Base-by-base conservation (phyloP, 1,140 invertebrate genomes). In the Ladona fulva region DNA sequence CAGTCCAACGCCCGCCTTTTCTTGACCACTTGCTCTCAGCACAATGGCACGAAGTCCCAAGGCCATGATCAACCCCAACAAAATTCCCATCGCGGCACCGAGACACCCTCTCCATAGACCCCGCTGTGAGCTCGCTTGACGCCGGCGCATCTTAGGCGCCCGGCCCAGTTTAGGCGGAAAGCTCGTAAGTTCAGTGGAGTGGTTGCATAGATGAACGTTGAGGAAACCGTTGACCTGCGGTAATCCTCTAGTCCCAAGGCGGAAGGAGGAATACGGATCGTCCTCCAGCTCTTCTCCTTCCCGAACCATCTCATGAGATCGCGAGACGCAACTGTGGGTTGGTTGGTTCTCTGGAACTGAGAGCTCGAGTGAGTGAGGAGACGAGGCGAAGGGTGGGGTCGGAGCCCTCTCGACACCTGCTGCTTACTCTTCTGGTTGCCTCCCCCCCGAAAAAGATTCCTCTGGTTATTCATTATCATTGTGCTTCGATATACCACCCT, bases 161-260 rank as follows among this genome's bases (percentile, higher is more conserved):
- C 59, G 76, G 19, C 76, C 76, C 11, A 76, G 73, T 29, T 66
- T 74, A 3, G 76, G 59, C 25, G 24, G 74, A 24, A 77, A 29
- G 25, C 75, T 77, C 44, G 74, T 42, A 42, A 79, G 76, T 25
- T 79, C 66, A 11, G 78, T 77, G 7, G 73, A 24, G 8, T 75
- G 78, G 19, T 76, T 59, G 42, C 78, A 79, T 0, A 77, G 76
- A 14, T 37, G 74, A 42, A 42, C 74, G n/a, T 78, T 52, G 74
- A 66, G 52, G 52, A 66, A 66, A 19, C 52, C 52, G 52, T 66
- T 66, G 52, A 66, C 52, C 52, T 66, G 52, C 16, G 52, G 52
- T 66, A 22, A 16, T 66, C 52, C 52, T 66, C 52, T 16, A 22
- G 14, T 66, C 16, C 52, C 52, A 22, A 66, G 52, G 52, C 52